Percentiles rank a stretch among this genome's conserved stretches.
Evolutionary conservation across 2,888 invertebrate genomes (phyloP).

Genomic region (Pseudococcus jackbeardsleyi): DNA sequence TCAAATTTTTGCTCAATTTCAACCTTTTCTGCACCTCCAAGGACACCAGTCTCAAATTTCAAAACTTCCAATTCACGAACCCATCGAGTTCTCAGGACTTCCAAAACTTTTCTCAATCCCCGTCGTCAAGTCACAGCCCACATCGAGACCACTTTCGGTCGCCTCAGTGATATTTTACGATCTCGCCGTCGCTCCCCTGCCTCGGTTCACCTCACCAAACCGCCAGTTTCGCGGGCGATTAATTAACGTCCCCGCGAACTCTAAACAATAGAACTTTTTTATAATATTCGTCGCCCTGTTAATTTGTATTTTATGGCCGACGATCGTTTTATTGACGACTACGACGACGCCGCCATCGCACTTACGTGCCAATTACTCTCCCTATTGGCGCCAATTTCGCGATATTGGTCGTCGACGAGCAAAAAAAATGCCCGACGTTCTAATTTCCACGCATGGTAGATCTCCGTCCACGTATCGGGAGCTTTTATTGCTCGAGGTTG

Average conservation of each 20-base stretch:
- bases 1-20: too few species aligned
- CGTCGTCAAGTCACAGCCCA: too few species aligned
- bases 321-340: not conserved
- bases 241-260: not conserved
- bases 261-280: not conserved
- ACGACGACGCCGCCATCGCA: not conserved
- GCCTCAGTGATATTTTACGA: not conserved
- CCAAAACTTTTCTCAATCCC: too few species aligned
- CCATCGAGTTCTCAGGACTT: too few species aligned
- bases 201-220: not conserved
- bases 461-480: not conserved
- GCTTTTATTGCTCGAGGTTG: not conserved
- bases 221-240: not conserved
- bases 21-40: too few species aligned
- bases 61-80: too few species aligned
- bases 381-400: not conserved
- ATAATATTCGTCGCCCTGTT: slow-evolving; percentile 8
- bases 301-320: not conserved
- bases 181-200: not conserved
- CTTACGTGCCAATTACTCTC: not conserved
- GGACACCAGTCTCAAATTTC: too few species aligned
- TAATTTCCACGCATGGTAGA: not conserved
- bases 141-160: not conserved
- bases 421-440: not conserved
- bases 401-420: not conserved